These are phyloP conservation scores for Sander vitreus DNA, from an alignment of 2,113 vertebrate genomes.

Conservation along the genomic window DNA sequence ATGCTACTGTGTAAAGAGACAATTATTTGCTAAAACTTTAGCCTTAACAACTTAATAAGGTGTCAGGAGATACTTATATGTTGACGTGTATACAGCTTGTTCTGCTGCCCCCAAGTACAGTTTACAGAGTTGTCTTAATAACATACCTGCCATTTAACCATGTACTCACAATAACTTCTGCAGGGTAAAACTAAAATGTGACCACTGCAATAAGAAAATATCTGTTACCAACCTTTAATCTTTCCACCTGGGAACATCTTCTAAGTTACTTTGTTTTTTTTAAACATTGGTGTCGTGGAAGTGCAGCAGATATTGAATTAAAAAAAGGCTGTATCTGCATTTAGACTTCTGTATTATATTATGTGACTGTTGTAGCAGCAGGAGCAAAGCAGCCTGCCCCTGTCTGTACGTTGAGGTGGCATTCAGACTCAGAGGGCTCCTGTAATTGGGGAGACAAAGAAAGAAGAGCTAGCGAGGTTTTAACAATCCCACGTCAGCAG, in stretches of 20 bases:
- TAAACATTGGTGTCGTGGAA: background rate
- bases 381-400: conserved; percentile 29
- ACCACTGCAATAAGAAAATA: background rate
- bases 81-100: background rate
- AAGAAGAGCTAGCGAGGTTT: conserved; percentile 55
- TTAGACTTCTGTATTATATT: background rate
- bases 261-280: background rate
- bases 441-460: conserved; percentile 73
- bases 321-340: background rate
- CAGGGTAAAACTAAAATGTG: background rate
- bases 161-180: background rate
- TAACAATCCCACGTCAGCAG: conserved; percentile 78
- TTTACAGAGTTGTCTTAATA: background rate
- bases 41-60: no score
- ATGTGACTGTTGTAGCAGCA: background rate
- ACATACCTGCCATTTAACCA: background rate
- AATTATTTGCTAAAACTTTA: no score
- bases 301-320: background rate
- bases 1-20: no score
- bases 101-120: background rate
- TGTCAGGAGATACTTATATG: background rate
- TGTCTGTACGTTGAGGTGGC: conserved; percentile 17
- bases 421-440: conserved; percentile 42
- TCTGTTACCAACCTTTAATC: background rate
- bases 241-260: fast-evolving